Percentiles rank a stretch among this genome's conserved stretches.
phyloP scores from a whole-genome alignment of 2,888 invertebrate genomes.

The Meliscaeva auricollis region DNA sequence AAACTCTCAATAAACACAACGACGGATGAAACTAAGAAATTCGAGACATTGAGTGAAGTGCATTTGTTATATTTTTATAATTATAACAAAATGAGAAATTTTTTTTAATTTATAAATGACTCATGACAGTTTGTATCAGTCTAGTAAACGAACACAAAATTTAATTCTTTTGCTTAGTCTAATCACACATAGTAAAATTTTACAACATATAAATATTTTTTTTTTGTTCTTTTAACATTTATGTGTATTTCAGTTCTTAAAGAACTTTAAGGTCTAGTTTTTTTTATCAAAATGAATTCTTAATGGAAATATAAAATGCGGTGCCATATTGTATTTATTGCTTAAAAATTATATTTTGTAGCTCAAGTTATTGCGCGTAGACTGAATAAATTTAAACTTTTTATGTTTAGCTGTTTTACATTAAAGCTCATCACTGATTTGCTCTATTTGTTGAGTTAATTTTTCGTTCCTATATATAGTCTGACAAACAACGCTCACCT shows the following conservation, averaged over 20 bases:
- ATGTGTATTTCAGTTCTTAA: conserved; percentile 12
- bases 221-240: conserved; percentile 11
- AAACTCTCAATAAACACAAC: no score
- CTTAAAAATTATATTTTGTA: conserved; percentile 26
- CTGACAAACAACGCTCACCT: conserved; percentile 86
- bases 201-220: conserved; percentile 49
- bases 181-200: conserved; percentile 30
- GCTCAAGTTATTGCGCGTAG: conserved; percentile 62
- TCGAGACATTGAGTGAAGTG: conserved; percentile 22
- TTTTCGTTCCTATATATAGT: conserved; percentile 81
- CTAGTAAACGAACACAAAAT: conserved; percentile 20
- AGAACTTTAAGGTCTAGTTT: conserved; percentile 27
- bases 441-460: conserved; percentile 81
- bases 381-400: conserved; percentile 16
- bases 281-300: conserved; percentile 20
- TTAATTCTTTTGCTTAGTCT: conserved; percentile 30
- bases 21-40: not conserved
- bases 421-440: conserved; percentile 78
- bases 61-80: conserved; percentile 22
- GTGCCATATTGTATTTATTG: conserved; percentile 24
- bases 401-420: conserved; percentile 46
- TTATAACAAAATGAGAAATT: conserved; percentile 2
- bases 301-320: conserved; percentile 40
- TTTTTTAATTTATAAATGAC: conserved; percentile 1
- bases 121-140: conserved; percentile 35